Base-by-base conservation (phyloP, 2,888 invertebrate genomes). In the Caenorhabditis virilis region DNA sequence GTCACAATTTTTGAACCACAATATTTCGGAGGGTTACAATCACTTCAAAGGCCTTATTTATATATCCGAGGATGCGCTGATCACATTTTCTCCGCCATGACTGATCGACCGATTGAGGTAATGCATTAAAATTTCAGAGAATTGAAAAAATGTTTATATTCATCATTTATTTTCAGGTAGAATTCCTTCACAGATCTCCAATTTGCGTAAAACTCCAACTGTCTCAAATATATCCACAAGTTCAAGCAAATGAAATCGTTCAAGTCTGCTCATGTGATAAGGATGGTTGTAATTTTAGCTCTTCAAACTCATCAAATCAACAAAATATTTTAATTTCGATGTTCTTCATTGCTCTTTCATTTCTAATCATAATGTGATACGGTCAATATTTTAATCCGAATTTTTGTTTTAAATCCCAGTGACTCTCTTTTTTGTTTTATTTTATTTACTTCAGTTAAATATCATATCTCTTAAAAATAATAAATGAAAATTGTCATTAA, bases 51-150 rank as follows among this genome's bases (percentile, higher is more conserved):
- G 1, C 75, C 75, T 0, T 73, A 41, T 38, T 51, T 73, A 1
- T 72, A 64, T 52, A 73, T 76, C n/a, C 46, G 75, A 30, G 75
- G 75, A n/a, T 76, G 75, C 39, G 71, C 75, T 2, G 73, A 76
- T 22, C 54, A 62, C 22, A 67, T 75, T 23, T 62, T 70, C 36
- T 49, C 66, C 15, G 38, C 46, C 22, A 62, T 70, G 63, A 52
- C 55, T 23, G 36, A 49, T 4, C 43, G 50, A 1, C 65, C 65
- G 16, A 65, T 60, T 11, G 65, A 65, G 54, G 65, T 65, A 15
- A 23, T 13, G 36, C 4, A 4, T 3, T 30, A 16, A 36, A 36
- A 36, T 4, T 5, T 16, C 13, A 36, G 4, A 13, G 30, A 30
- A 9, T 30, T 30, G 30, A 6, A 30, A 30, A 30, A 30, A 30